A percentile compares a stretch with the other conserved stretches of the same genome.
These are phyloP conservation scores for Stylophora pistillata DNA, from an alignment of 64 coral and sea anemone species.

Conservation along the genomic window DNA sequence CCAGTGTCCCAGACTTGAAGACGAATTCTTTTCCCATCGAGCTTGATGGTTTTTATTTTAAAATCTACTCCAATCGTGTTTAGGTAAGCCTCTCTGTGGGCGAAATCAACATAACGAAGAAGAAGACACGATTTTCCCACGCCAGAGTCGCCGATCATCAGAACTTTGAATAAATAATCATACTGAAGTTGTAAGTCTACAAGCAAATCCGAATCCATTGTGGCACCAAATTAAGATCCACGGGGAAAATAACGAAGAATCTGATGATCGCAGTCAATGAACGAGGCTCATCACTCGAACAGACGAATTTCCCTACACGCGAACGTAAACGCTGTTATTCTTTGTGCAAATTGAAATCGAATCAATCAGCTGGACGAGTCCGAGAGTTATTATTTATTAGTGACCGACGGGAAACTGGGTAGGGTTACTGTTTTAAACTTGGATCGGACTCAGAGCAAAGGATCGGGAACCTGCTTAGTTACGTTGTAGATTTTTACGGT, in stretches of 20 bases:
- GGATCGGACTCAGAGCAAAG: too few species aligned
- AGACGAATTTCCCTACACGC: neutral
- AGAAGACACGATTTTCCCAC: constrained; percentile 95
- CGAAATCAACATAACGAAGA: constrained; percentile 86
- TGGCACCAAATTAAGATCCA: neutral
- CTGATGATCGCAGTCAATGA: neutral
- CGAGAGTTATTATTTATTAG: neutral
- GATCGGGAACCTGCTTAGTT: too few species aligned
- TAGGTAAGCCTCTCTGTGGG: constrained; percentile 81
- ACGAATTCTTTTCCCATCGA: constrained; percentile 86
- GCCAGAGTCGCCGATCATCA: constrained; percentile 93
- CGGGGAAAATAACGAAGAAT: constrained; percentile 1
- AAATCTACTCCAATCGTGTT: constrained; percentile 97
- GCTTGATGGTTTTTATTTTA: constrained; percentile 87
- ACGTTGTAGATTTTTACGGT: too few species aligned
- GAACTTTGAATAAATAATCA: constrained; percentile 95
- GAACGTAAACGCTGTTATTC: constrained; percentile 2
- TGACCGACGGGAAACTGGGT: neutral
- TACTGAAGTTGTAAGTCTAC: constrained; percentile 83
- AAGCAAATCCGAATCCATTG: constrained; percentile 75
- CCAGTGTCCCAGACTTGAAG: constrained; percentile 95
- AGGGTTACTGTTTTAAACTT: neutral
- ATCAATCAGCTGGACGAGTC: constrained; percentile 17
- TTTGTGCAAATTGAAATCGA: neutral
- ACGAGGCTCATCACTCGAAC: neutral